Conservation (phyloP, 2,888 invertebrate genomes). For the Margaritifera margaritifera region DNA sequence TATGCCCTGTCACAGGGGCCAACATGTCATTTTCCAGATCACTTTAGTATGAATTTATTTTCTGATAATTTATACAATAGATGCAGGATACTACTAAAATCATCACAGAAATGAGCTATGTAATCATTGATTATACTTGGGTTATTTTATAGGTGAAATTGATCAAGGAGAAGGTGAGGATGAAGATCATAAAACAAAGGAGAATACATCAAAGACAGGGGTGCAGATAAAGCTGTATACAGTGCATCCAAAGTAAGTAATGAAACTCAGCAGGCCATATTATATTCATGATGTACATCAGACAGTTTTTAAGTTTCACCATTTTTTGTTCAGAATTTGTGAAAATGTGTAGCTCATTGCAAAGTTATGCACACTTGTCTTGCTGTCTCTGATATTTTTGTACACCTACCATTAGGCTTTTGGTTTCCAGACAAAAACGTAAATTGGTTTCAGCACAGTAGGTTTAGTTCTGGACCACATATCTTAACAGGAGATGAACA, state of each 20-base stretch:
- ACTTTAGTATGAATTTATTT: background rate
- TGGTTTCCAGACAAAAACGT: too few relatives aligned
- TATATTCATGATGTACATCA: background rate
- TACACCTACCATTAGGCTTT: too few relatives aligned
- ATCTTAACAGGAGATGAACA: too few relatives aligned
- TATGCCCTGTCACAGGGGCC: background rate
- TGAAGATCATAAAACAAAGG: constrained; percentile 71
- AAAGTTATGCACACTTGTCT: too few relatives aligned
- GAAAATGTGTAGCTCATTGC: too few relatives aligned
- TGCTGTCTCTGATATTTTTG: too few relatives aligned
- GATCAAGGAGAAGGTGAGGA: constrained; percentile 74
- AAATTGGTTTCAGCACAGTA: too few relatives aligned
- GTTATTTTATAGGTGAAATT: constrained; percentile 54
- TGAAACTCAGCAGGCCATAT: background rate
- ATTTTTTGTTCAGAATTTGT: too few relatives aligned
- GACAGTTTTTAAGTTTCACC: background rate
- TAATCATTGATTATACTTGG: background rate
- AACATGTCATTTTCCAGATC: background rate
- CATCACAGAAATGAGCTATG: too few relatives aligned
- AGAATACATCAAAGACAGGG: constrained; percentile 52
- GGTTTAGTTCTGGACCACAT: too few relatives aligned
- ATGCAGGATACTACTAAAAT: too few relatives aligned
- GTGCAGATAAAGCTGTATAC: constrained; percentile 67
- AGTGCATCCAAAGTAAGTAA: constrained; percentile 66
- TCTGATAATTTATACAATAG: too few relatives aligned